phyloP scores from a whole-genome alignment of 2,113 vertebrate genomes.

The Salvelinus sp. region DNA sequence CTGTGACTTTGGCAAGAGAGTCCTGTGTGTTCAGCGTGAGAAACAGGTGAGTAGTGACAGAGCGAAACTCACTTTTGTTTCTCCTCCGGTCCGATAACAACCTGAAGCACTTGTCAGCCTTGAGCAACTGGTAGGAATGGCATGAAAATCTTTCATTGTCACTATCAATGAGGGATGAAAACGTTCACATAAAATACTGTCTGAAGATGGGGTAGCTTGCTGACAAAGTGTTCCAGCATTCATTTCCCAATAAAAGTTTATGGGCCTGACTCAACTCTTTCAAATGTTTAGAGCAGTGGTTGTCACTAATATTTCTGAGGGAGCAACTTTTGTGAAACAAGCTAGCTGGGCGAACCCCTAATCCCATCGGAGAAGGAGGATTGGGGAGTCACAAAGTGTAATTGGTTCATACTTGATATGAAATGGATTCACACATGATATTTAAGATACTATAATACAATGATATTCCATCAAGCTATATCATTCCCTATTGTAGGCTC shows the following conservation, averaged over 20 bases:
- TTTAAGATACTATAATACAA: too few species aligned
- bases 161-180: slow-evolving; percentile 4
- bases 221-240: not conserved
- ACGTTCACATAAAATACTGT: not conserved
- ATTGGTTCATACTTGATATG: too few species aligned
- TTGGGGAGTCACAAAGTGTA: too few species aligned
- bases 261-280: not conserved
- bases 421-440: too few species aligned
- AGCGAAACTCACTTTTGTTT: not conserved
- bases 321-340: too few species aligned
- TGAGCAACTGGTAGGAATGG: not conserved
- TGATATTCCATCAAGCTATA: too few species aligned
- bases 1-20: not conserved
- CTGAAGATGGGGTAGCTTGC: not conserved
- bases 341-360: too few species aligned
- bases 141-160: slow-evolving; percentile 16
- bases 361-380: too few species aligned
- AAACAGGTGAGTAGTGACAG: not conserved
- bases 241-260: not conserved
- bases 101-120: not conserved
- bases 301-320: too few species aligned
- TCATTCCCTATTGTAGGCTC: too few species aligned
- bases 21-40: not conserved
- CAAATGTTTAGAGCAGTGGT: not conserved
- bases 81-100: not conserved